Evolutionary conservation across 2,888 invertebrate species (phyloP).

Genomic region (Hoplodrina blanda): DNA sequence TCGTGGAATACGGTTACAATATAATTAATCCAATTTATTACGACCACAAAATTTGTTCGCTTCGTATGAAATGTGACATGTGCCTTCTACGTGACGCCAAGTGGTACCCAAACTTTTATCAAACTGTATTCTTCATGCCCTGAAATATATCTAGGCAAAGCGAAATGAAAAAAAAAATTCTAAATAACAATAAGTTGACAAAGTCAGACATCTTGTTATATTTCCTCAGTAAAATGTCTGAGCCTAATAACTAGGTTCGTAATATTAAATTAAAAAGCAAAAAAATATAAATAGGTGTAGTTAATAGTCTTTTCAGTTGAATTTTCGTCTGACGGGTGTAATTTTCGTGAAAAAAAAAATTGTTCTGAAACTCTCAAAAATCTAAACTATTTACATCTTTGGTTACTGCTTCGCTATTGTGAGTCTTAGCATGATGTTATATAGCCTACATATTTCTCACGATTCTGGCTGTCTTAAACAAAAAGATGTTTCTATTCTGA

Average conservation of each 20-base stretch:
- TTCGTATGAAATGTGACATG: conserved; percentile 14
- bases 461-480: too few relatives aligned
- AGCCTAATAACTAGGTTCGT: neutral
- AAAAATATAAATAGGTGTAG: too few relatives aligned
- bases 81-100: conserved; percentile 26
- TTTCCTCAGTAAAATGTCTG: neutral
- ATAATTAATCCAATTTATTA: conserved; percentile 43
- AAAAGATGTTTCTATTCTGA: too few relatives aligned
- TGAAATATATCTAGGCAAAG: neutral
- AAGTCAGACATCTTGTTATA: neutral
- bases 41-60: conserved; percentile 14
- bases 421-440: too few relatives aligned
- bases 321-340: neutral
- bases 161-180: conserved; percentile 27
- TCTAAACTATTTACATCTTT: too few relatives aligned
- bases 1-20: neutral
- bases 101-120: conserved; percentile 23
- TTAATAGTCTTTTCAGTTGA: neutral
- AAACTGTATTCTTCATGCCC: conserved; percentile 1
- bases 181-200: conserved; percentile 1
- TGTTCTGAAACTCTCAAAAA: neutral
- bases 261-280: neutral
- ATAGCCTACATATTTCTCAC: too few relatives aligned
- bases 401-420: too few relatives aligned
- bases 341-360: neutral